Evolutionary conservation across 2,888 invertebrate genomes (phyloP).

Genomic region (Entomobrya proxima): DNA sequence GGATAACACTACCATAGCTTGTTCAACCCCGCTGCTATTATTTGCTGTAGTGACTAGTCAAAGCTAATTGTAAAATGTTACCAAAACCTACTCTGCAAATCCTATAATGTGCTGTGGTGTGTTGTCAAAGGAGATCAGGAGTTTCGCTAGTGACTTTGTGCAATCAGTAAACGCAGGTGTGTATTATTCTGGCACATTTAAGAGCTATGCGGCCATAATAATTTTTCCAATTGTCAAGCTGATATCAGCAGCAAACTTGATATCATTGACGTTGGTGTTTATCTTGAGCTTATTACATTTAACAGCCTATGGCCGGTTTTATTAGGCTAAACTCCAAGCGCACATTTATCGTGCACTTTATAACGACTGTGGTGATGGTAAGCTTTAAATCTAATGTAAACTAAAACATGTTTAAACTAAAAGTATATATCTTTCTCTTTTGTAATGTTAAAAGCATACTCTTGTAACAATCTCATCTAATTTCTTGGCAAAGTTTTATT

Average conservation of each 20-base stretch:
- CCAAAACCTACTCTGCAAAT: neutral
- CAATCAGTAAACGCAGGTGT: neutral
- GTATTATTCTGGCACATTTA: neutral
- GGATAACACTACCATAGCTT: slow-evolving; percentile 10
- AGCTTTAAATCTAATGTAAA: too few relatives aligned
- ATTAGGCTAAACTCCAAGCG: slow-evolving; percentile 23
- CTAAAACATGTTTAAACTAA: too few relatives aligned
- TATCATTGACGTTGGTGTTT: slow-evolving; percentile 4
- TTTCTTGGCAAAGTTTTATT: too few relatives aligned
- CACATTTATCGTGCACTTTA: slow-evolving; percentile 16
- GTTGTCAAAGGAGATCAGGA: neutral
- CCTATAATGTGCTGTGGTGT: too few relatives aligned
- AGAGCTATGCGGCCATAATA: neutral
- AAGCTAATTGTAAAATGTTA: slow-evolving; percentile 17
- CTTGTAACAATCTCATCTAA: too few relatives aligned
- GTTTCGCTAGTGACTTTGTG: neutral
- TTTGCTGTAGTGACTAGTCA: neutral
- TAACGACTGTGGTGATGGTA: neutral
- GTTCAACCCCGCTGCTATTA: neutral
- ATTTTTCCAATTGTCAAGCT: neutral
- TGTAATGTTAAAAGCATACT: too few relatives aligned
- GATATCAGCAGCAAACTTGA: neutral
- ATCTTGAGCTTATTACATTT: slow-evolving; percentile 47
- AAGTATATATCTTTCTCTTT: too few relatives aligned
- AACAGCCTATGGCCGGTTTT: slow-evolving; percentile 8